Base-by-base conservation (phyloP, 2,113 vertebrate genomes). In the Heliornis fulica region DNA sequence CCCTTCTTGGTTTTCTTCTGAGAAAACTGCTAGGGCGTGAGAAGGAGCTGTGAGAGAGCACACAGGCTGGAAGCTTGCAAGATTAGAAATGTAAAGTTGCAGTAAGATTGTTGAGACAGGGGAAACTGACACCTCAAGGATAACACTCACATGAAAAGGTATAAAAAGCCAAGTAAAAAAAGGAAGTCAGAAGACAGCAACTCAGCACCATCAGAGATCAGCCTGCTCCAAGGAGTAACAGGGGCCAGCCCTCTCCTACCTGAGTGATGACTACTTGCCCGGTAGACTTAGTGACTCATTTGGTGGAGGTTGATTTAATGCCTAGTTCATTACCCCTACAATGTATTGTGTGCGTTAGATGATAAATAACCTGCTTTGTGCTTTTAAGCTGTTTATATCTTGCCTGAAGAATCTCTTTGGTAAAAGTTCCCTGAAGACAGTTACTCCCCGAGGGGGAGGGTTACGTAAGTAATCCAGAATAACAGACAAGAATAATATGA, bases 301-400 rank as follows among this genome's bases (percentile, higher is more conserved):
- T 11, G 3, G 60, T 87, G 83, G 80, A 70, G 19, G 83, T 23
- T 95, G 92, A 91, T 91, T 90, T 95, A 95, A 94, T 81, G 32
- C 76, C 77, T 81, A 32, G 56, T 70, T 96, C 83, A 71, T 94
- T 94, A 96, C 76, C 56, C 51, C 51, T 71, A 83, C 60, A 84
- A 64, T 16, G 31, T 13, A 89, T n/a, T 66, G 11, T 68, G 54
- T 74, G 72, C 87, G 48, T 84, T 87, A 76, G 82, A 90, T 0
- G 17, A 91, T 60, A 96, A 94, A 92, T 90, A 97, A 90, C 43
- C 79, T 54, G 43, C 69, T 92, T 89, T 90, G 29, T 75, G 77
- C 83, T 97, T 92, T 89, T 93, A 91, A 86, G 51, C 45, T 91
- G 90, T 96, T 95, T 96, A 63, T 94, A 92, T 68, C 93, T 92